A percentile compares a stretch with the other conserved stretches of the same genome.
phyloP scores from a whole-genome alignment of 2,113 vertebrate species.

The Cephalopterus ornatus region DNA sequence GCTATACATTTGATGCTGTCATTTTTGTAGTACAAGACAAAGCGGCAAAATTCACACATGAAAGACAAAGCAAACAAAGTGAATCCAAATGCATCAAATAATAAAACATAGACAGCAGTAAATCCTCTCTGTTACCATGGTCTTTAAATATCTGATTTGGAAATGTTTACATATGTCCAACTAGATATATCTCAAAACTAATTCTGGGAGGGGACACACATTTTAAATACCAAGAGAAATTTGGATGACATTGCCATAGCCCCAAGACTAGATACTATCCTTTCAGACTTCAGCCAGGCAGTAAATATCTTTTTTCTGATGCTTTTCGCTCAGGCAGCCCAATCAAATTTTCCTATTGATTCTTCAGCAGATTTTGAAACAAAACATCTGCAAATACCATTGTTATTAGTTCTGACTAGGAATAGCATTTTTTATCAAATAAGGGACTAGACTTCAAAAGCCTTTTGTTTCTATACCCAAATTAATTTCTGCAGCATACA shows the following conservation, averaged over 20 bases:
- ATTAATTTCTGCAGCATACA: neutral
- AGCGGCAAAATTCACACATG: neutral
- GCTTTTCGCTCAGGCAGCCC: neutral
- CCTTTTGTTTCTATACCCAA: neutral
- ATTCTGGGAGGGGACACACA: neutral
- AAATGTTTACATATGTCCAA: neutral
- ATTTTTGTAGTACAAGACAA: neutral
- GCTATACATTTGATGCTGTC: neutral
- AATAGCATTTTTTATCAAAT: neutral
- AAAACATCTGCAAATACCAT: neutral
- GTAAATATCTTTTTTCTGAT: neutral
- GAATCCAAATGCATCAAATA: neutral
- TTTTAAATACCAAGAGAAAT: neutral
- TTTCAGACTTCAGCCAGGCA: neutral
- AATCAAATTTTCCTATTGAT: neutral
- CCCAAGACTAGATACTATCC: neutral
- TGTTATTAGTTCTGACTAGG: neutral
- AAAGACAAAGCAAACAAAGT: constrained; percentile 29
- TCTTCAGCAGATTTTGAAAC: neutral
- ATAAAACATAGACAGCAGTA: neutral
- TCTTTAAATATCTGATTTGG: neutral
- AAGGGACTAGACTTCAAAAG: neutral
- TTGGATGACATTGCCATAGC: neutral
- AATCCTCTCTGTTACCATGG: neutral
- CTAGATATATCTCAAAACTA: neutral